phyloP scores from a whole-genome alignment of 2,888 invertebrate species.

The Lycocerus yunnanus region DNA sequence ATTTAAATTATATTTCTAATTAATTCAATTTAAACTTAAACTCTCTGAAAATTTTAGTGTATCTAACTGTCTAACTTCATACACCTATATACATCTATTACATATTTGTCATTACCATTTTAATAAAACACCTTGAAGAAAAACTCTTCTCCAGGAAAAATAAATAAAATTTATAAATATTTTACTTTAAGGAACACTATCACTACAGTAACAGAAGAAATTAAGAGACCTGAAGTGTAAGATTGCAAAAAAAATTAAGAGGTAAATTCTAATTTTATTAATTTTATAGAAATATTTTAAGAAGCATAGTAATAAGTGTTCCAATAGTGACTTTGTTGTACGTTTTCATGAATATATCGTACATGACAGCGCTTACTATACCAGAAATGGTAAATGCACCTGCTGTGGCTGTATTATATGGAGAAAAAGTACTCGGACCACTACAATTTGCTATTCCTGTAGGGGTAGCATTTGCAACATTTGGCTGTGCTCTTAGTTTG shows the following conservation, averaged over 20 bases:
- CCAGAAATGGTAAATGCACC: conserved; percentile 73
- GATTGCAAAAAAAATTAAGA: conserved; percentile 30
- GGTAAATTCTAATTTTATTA: not conserved
- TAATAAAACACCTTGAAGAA: too few relatives aligned
- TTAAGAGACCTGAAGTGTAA: conserved; percentile 71
- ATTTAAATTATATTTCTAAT: too few relatives aligned
- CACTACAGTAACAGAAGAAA: conserved; percentile 76
- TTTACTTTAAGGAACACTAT: conserved; percentile 64
- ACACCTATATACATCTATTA: too few relatives aligned
- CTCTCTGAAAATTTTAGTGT: too few relatives aligned
- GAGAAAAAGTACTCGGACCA: conserved; percentile 67
- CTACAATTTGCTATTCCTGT: conserved; percentile 72
- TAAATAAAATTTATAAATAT: not conserved
- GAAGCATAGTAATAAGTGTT: conserved; percentile 80
- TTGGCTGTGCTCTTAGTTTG: conserved; percentile 78
- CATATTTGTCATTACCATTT: too few relatives aligned
- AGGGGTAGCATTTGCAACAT: conserved; percentile 77
- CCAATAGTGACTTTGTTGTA: conserved; percentile 81
- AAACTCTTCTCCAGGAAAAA: too few relatives aligned
- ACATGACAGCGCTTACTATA: conserved; percentile 77
- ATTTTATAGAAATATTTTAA: conserved; percentile 72
- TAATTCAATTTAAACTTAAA: too few relatives aligned
- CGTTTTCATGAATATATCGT: conserved; percentile 84
- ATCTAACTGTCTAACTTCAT: too few relatives aligned
- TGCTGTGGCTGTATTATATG: conserved; percentile 82